Evolutionary conservation across 2,797 vertebrate genomes (phyloP), one percentile per base, ranked within the genome.

Genomic region (Hoplostethus mediterraneus): DNA sequence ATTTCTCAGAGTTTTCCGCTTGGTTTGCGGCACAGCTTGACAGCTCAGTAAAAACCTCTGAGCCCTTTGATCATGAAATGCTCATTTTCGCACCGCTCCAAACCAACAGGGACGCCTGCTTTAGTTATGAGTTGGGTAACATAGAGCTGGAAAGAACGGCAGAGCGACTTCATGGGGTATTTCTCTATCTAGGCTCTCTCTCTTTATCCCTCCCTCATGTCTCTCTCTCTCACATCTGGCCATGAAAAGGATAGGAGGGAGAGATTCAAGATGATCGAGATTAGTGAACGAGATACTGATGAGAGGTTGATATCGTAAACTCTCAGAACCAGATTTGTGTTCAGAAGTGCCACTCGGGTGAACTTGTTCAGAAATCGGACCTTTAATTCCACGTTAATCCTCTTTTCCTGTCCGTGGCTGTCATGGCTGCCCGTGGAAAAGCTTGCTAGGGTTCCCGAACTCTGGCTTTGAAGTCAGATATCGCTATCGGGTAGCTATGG

Each of bases 331-430:
- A 74, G 76, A 87, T 87, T 90, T 87, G 73, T 82, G 77, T 82
- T 81, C 63, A 61, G 54, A 77, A 81, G 68, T 77, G 70, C 82
- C 31, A 60, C 84, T 79, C n/a, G 71, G 71, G 82, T 87, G 88
- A 91, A 92, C 81, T 85, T 84, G 87, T 90, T 81, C 78, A 83
- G 71, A 87, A 90, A 90, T 87, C 91, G 79, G 77, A 87, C 75
- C 80, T 88, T 79, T 89, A 90, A 89, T 88, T 90, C 89, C 82
- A 81, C 63, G 63, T 82, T 91, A 92, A 91, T 92, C 90, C 88
- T 90, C 81, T 92, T 92, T 90, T 64, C 71, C 66, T 66, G 66
- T 79, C 71, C 84, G 48, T 64, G 65, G 76, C 74, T 59, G 73
- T 82, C 76, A 81, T 3, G 52, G 65, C 64, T 49, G 75, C 66